These are phyloP conservation scores for Nomada lathburiana DNA, from an alignment of 2,888 invertebrate genomes.

Conservation along the genomic window DNA sequence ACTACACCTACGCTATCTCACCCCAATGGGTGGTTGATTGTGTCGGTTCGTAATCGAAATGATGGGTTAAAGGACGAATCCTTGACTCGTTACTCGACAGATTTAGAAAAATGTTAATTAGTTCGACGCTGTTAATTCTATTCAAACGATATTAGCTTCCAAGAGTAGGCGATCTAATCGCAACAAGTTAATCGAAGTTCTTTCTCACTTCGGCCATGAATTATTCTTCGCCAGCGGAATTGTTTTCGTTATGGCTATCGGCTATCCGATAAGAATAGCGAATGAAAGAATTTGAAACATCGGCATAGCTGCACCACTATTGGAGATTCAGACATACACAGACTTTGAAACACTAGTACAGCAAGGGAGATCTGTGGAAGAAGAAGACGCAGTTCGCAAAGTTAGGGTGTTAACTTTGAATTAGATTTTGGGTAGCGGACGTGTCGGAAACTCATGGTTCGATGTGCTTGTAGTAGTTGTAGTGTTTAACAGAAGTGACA, in stretches of 20 bases:
- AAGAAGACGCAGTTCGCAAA: background rate
- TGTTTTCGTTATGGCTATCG: background rate
- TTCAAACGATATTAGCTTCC: constrained; percentile 33
- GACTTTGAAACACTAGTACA: background rate
- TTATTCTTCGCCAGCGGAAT: background rate
- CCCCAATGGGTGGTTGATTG: constrained; percentile 4
- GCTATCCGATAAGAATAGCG: background rate
- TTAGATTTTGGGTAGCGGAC: background rate
- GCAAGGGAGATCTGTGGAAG: background rate
- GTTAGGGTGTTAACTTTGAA: background rate
- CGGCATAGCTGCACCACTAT: background rate
- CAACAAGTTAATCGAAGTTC: constrained; percentile 9
- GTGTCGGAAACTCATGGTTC: background rate
- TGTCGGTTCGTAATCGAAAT: constrained; percentile 20
- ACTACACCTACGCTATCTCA: constrained; percentile 39
- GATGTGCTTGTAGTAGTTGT: background rate
- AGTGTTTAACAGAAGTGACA: background rate
- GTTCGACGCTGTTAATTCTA: constrained; percentile 8
- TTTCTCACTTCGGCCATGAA: constrained; percentile 17
- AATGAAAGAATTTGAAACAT: background rate
- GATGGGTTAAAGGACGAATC: constrained; percentile 18
- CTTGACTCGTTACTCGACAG: constrained; percentile 2
- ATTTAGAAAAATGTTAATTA: constrained; percentile 9
- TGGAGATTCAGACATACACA: background rate
- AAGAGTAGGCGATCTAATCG: constrained; percentile 14